Percentiles rank a stretch among this genome's conserved stretches.
Evolutionary conservation across 2,888 invertebrate species (phyloP).

Genomic region (Girardia tigrina): DNA sequence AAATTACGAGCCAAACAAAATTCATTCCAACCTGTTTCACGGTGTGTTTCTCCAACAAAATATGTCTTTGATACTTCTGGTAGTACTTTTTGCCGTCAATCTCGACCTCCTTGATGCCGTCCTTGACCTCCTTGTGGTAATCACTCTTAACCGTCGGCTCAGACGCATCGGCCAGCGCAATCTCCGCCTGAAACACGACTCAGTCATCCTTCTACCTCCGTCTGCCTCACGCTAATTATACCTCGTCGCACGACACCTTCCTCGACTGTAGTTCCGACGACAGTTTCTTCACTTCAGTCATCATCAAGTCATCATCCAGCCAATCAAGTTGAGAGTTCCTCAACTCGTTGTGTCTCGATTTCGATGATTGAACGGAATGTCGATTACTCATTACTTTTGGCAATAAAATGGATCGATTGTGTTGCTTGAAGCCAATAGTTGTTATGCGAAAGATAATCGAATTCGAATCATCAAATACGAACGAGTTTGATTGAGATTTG

Average conservation of each 20-base stretch:
- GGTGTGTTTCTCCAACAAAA: constrained; percentile 25
- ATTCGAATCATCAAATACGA: no score
- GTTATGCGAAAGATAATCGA: no score
- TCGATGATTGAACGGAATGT: not conserved
- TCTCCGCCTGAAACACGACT: not conserved
- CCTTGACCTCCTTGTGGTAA: not conserved
- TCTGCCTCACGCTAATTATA: not conserved
- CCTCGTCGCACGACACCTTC: not conserved
- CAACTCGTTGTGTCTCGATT: not conserved
- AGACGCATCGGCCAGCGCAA: not conserved
- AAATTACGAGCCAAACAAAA: no score
- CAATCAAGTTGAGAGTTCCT: not conserved
- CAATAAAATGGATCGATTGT: no score
- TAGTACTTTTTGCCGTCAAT: constrained; percentile 30
- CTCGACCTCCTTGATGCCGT: not conserved
- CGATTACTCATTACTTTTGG: not conserved
- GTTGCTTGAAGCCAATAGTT: no score
- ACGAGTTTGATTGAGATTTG: not conserved
- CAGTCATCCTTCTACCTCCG: not conserved
- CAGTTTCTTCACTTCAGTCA: not conserved
- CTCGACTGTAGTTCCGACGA: not conserved
- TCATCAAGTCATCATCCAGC: constrained; percentile 8
- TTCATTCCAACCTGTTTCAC: constrained; percentile 16
- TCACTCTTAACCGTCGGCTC: constrained; percentile 1
- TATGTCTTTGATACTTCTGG: constrained; percentile 15